Conservation (phyloP, 2,888 invertebrate species). For the Mayetiola destructor region DNA sequence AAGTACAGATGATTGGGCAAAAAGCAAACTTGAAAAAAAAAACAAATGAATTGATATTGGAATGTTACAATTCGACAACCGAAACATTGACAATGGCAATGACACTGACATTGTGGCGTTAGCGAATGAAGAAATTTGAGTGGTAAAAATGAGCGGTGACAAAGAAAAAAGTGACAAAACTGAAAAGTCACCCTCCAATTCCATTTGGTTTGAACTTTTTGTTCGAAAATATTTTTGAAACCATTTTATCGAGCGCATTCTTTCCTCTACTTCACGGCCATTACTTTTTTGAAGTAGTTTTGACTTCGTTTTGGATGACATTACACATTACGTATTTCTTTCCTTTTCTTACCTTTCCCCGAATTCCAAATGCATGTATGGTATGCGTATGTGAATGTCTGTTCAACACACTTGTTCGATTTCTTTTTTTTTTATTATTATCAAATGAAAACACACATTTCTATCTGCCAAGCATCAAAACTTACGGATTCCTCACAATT, state of each 20-base stretch:
- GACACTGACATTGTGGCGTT: neutral
- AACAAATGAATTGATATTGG: slow-evolving; percentile 1
- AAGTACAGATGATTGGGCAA: neutral
- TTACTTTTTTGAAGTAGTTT: neutral
- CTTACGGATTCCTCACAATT: slow-evolving; percentile 7
- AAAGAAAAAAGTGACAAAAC: neutral
- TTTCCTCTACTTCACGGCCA: too few species aligned
- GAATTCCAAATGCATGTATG: slow-evolving; percentile 1
- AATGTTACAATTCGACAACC: slow-evolving; percentile 8
- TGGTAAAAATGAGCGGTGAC: neutral
- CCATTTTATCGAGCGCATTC: slow-evolving; percentile 11
- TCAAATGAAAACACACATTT: neutral
- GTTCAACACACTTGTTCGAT: slow-evolving; percentile 11
- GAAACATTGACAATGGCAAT: neutral
- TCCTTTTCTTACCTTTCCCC: too few species aligned
- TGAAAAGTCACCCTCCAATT: slow-evolving; percentile 11
- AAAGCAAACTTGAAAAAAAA: slow-evolving; percentile 4
- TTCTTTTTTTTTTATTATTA: neutral
- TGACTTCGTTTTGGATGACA: neutral
- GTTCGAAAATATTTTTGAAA: slow-evolving; percentile 5
- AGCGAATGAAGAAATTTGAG: neutral
- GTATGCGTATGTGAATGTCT: slow-evolving; percentile 2
- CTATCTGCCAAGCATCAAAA: slow-evolving; percentile 6
- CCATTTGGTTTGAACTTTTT: too few species aligned
- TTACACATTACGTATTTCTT: neutral